phyloP scores from a whole-genome alignment of 2,797 vertebrate genomes.

The Pangasius mekongensis region DNA sequence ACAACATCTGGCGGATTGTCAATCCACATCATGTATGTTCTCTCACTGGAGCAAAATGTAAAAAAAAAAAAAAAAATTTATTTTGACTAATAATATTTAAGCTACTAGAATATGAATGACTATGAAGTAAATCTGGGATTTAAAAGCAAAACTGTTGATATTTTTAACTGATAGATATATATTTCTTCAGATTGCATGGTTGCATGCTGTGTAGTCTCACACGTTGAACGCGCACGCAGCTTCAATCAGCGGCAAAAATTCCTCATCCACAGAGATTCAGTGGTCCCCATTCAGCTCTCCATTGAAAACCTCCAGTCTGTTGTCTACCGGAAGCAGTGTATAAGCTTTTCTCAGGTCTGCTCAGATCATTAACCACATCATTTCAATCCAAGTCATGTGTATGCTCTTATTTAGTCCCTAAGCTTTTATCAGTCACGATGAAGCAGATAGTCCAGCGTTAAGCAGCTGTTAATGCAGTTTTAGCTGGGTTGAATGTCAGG shows the following conservation, averaged over 20 bases:
- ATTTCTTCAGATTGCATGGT: neutral
- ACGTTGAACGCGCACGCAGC: neutral
- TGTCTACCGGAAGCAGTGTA: neutral
- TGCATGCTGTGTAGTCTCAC: neutral
- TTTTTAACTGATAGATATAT: neutral
- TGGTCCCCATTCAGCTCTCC: neutral
- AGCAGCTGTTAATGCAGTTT: conserved; percentile 46
- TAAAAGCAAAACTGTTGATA: neutral
- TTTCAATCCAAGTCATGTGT: conserved; percentile 8
- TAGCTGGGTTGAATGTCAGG: conserved; percentile 53
- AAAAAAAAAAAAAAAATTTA: neutral
- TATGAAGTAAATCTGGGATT: neutral
- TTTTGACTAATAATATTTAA: neutral
- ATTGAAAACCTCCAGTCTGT: neutral
- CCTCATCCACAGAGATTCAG: neutral
- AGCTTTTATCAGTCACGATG: conserved; percentile 26
- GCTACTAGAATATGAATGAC: neutral
- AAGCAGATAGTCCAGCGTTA: conserved; percentile 35
- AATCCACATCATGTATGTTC: conserved; percentile 2
- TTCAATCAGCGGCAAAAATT: neutral
- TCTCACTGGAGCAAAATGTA: neutral
- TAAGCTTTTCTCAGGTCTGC: neutral
- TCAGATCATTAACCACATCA: conserved; percentile 15
- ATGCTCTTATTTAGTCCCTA: conserved; percentile 19
- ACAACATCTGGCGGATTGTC: neutral